Percentiles rank a stretch among this genome's conserved stretches.
phyloP scores from a whole-genome alignment of 2,113 vertebrate species.

The Bungarus multicinctus region DNA sequence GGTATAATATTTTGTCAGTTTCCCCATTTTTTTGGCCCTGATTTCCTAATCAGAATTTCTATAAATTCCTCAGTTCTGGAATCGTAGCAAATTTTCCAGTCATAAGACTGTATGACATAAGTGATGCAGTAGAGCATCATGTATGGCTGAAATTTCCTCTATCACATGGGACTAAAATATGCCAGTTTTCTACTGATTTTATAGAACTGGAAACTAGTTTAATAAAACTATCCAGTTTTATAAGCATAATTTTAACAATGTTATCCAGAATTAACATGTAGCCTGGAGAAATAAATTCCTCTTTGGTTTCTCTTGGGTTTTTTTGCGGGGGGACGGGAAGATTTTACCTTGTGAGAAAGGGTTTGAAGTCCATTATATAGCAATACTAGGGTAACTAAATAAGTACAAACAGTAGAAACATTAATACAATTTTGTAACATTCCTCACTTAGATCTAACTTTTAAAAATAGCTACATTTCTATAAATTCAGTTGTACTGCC shows the following conservation, averaged over 20 bases:
- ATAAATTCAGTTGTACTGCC: neutral
- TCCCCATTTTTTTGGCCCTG: neutral
- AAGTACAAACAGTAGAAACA: neutral
- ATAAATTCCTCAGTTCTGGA: neutral
- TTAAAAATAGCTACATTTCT: neutral
- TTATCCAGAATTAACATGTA: neutral
- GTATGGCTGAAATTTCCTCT: neutral
- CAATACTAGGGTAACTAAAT: neutral
- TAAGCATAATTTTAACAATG: neutral
- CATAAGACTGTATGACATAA: neutral
- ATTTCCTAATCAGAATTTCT: neutral
- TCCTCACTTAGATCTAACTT: neutral
- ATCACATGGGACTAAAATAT: neutral
- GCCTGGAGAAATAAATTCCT: neutral
- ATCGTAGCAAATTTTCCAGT: neutral
- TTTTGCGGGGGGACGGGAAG: neutral
- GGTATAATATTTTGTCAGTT: neutral
- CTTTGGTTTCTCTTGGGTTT: neutral
- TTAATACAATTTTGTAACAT: neutral
- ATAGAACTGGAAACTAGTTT: neutral
- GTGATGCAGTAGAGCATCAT: neutral
- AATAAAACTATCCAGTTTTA: neutral
- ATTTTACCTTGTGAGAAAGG: neutral
- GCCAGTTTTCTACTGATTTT: neutral
- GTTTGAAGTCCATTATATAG: neutral